These are phyloP conservation scores for Trichonephila inaurata DNA, from an alignment of 1,140 invertebrate species.

Conservation along the genomic window DNA sequence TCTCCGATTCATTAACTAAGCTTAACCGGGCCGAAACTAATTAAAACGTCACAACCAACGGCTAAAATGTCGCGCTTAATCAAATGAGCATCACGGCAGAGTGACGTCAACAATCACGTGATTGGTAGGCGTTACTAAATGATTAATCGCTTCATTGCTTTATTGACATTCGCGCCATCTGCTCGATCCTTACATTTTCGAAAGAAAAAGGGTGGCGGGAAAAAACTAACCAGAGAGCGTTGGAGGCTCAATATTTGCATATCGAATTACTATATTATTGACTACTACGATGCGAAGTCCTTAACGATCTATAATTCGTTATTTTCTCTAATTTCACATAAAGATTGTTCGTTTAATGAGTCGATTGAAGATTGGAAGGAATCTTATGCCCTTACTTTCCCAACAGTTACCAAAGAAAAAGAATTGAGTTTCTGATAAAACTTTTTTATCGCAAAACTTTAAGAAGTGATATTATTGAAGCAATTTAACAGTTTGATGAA, in stretches of 20 bases:
- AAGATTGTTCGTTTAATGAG: neutral
- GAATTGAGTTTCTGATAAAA: no score
- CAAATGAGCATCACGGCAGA: slow-evolving; percentile 56
- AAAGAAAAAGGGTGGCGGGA: neutral
- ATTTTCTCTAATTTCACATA: neutral
- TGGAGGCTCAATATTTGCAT: slow-evolving; percentile 58
- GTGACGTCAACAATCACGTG: slow-evolving; percentile 54
- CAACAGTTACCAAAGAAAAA: no score
- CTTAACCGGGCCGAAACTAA: slow-evolving; percentile 54
- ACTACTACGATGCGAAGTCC: neutral
- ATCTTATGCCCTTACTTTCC: no score
- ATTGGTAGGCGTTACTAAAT: slow-evolving; percentile 50
- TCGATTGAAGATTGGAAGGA: neutral
- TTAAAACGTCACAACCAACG: slow-evolving; percentile 55
- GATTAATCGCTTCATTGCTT: slow-evolving; percentile 61
- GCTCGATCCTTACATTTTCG: neutral
- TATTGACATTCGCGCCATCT: slow-evolving; percentile 64
- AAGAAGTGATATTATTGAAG: no score
- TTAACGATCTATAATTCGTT: neutral
- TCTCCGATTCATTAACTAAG: slow-evolving; percentile 52
- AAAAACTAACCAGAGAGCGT: neutral
- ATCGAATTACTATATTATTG: slow-evolving; percentile 69
- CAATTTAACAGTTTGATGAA: no score
- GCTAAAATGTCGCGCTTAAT: slow-evolving; percentile 49
- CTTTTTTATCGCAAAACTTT: no score